Conservation (phyloP, 1,140 invertebrate genomes). For the Diachasma alloeum region DNA sequence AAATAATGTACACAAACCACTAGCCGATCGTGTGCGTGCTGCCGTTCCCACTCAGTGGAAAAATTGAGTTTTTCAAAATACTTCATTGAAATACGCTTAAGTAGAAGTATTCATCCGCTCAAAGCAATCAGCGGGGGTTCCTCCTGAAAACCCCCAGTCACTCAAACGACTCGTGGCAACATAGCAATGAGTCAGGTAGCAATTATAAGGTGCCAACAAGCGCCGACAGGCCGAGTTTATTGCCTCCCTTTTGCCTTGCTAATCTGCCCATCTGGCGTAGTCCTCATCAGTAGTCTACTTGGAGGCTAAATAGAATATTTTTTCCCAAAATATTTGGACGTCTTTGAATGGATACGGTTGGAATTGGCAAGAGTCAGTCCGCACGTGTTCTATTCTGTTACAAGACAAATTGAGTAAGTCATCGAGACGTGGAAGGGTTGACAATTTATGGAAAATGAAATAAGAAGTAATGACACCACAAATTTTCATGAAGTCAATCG, state of each 20-base stretch:
- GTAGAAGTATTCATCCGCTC: not conserved
- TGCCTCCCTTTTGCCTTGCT: slow-evolving; percentile 9
- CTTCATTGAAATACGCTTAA: not conserved
- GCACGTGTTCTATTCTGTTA: not conserved
- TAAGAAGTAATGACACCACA: too few relatives aligned
- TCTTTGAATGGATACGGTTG: not conserved
- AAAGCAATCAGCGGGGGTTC: not conserved
- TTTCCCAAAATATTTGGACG: not conserved
- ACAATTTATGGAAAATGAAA: too few relatives aligned
- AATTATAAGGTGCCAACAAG: not conserved
- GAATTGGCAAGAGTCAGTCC: not conserved
- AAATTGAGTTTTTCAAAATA: not conserved
- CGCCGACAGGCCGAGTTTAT: slow-evolving; percentile 14
- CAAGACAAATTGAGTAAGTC: not conserved
- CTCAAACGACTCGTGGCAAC: not conserved
- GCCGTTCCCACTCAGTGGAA: too few relatives aligned
- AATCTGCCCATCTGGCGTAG: not conserved
- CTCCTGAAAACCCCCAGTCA: not conserved
- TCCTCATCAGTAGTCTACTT: not conserved
- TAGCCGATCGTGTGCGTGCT: too few relatives aligned
- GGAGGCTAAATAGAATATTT: not conserved
- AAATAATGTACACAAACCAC: too few relatives aligned
- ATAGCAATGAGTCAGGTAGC: not conserved
- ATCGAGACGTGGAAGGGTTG: too few relatives aligned
- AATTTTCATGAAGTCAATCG: too few relatives aligned